These are phyloP conservation scores for Hirtodrosophila confusa DNA, from an alignment of 2,888 invertebrate genomes.

Conservation along the genomic window DNA sequence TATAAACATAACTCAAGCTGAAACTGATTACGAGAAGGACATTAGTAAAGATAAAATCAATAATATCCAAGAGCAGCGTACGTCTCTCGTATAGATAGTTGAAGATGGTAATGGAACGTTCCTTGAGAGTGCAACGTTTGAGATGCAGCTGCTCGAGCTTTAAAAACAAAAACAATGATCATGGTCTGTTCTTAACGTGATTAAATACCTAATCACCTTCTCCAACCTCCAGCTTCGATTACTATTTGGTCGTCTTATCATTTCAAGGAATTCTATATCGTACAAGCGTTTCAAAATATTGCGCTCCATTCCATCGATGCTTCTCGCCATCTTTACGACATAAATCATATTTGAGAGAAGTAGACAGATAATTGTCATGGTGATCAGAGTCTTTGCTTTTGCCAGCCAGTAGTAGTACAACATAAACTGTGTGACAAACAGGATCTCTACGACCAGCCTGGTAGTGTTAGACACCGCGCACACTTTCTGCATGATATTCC, in stretches of 20 bases:
- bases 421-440: background rate
- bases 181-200: no score
- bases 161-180: background rate
- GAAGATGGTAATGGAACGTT: background rate
- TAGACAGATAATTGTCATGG: background rate
- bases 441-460: background rate
- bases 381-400: background rate
- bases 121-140: conserved; percentile 1
- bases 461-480: background rate
- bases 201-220: conserved; percentile 8
- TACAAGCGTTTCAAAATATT: conserved; percentile 10
- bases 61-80: conserved; percentile 2
- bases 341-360: conserved; percentile 6
- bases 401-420: background rate
- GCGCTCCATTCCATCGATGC: conserved; percentile 9
- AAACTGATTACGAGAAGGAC: conserved; percentile 9
- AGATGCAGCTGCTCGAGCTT: conserved; percentile 20
- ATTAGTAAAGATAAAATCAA: background rate
- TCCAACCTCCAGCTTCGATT: background rate
- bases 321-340: conserved; percentile 2
- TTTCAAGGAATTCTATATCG: background rate
- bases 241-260: accelerated
- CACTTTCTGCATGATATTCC: background rate
- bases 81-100: conserved; percentile 11
- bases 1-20: conserved; percentile 3